Percentiles rank a stretch among this genome's conserved stretches.
phyloP scores from a whole-genome alignment of 2,113 vertebrate genomes.

The Gymnorhina tibicen region DNA sequence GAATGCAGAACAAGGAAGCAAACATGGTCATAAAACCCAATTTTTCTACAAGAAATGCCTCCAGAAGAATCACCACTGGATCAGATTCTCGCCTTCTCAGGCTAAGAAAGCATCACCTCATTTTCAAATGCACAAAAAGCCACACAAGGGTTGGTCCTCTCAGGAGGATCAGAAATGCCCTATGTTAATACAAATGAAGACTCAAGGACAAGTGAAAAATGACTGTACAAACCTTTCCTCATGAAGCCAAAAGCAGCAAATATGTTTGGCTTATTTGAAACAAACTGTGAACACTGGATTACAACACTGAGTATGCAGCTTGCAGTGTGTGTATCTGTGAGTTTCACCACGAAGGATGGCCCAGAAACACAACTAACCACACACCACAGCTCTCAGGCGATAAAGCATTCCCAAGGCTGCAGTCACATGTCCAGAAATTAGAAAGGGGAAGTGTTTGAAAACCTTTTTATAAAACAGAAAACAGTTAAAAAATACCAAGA shows the following conservation, averaged over 20 bases:
- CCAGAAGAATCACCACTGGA: background rate
- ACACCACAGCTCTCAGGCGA: background rate
- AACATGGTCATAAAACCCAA: background rate
- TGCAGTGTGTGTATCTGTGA: background rate
- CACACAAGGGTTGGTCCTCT: background rate
- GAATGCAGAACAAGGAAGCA: background rate
- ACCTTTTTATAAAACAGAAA: background rate
- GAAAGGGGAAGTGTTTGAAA: constrained; percentile 11
- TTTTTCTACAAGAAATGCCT: background rate
- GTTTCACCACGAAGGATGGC: background rate
- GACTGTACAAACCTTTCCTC: background rate
- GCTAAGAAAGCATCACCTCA: background rate
- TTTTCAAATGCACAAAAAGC: background rate
- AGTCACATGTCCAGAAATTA: background rate
- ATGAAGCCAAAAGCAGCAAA: background rate
- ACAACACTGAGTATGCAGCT: background rate
- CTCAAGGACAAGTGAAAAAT: background rate
- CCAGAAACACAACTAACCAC: background rate
- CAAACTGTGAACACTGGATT: background rate
- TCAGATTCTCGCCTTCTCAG: background rate
- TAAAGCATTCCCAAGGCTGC: background rate
- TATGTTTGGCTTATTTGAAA: background rate
- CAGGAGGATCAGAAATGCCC: background rate
- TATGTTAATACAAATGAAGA: background rate
- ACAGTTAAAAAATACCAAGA: background rate